Evolutionary conservation across 2,888 invertebrate genomes (phyloP).

Genomic region (Rapana venosa): DNA sequence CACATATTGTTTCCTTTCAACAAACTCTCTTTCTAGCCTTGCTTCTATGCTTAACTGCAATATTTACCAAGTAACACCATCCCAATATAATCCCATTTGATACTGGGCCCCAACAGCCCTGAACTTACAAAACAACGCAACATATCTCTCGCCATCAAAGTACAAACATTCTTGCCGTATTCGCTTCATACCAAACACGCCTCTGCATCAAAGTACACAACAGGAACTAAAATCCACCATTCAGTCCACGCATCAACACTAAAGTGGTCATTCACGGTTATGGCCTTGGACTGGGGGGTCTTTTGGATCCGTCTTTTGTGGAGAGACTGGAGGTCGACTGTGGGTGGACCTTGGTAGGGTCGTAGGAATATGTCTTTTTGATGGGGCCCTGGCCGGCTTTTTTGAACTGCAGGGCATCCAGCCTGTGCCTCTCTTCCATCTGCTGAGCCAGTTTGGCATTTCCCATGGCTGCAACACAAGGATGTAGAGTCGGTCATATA

Average conservation of each 20-base stretch:
- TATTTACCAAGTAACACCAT: too few species aligned
- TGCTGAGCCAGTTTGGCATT: conserved; percentile 78
- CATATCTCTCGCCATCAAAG: too few species aligned
- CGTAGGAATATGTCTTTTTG: conserved; percentile 90
- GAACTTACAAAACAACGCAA: too few species aligned
- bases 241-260: neutral
- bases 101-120: too few species aligned
- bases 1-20: too few species aligned
- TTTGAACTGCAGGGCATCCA: conserved; percentile 89
- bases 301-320: neutral
- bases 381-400: conserved; percentile 92
- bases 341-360: conserved; percentile 81
- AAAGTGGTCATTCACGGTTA: neutral
- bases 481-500: too few species aligned
- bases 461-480: conserved; percentile 83
- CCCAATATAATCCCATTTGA: too few species aligned
- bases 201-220: too few species aligned
- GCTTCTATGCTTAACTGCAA: too few species aligned
- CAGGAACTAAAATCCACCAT: neutral
- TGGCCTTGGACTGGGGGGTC: conserved; percentile 15
- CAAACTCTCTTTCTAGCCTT: too few species aligned
- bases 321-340: neutral
- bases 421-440: conserved; percentile 86
- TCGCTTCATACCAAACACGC: too few species aligned
- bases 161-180: too few species aligned